Percentiles rank a stretch among this genome's conserved stretches.
phyloP scores from a whole-genome alignment of 2,888 invertebrate genomes.

The Meandrusa payeni region DNA sequence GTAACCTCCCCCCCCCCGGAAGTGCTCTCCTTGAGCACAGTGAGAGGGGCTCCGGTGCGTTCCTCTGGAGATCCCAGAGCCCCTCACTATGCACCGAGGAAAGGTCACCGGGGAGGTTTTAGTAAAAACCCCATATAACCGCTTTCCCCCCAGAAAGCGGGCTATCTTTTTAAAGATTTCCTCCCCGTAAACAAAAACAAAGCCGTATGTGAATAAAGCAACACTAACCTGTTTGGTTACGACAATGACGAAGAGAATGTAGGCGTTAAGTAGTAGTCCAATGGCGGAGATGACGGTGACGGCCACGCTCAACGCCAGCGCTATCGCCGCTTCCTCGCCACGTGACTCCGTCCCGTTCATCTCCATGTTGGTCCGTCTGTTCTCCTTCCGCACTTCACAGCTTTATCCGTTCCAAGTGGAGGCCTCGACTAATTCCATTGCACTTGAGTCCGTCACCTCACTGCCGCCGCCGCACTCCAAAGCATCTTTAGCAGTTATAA shows the following conservation, averaged over 20 bases:
- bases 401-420: conserved; percentile 46
- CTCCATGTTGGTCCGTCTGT: conserved; percentile 50
- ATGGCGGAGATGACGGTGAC: conserved; percentile 85
- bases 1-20: too few relatives aligned
- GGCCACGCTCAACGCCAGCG: conserved; percentile 84
- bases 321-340: conserved; percentile 81
- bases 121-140: too few relatives aligned
- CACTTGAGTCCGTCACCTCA: conserved; percentile 55
- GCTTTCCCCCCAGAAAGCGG: too few relatives aligned
- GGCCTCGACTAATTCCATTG: conserved; percentile 32
- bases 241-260: conserved; percentile 86
- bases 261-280: conserved; percentile 87
- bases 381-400: conserved; percentile 33
- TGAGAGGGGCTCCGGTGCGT: too few relatives aligned
- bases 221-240: conserved; percentile 85
- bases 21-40: too few relatives aligned
- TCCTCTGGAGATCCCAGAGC: too few relatives aligned
- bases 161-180: too few relatives aligned
- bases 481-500: conserved; percentile 61
- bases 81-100: too few relatives aligned
- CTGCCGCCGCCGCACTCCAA: conserved; percentile 71
- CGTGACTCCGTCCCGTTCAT: conserved; percentile 68
- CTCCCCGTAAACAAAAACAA: too few relatives aligned
- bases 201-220: too few relatives aligned
- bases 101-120: too few relatives aligned